Evolutionary conservation across 2,888 invertebrate species (phyloP).

Genomic region (Cerastoderma edule): DNA sequence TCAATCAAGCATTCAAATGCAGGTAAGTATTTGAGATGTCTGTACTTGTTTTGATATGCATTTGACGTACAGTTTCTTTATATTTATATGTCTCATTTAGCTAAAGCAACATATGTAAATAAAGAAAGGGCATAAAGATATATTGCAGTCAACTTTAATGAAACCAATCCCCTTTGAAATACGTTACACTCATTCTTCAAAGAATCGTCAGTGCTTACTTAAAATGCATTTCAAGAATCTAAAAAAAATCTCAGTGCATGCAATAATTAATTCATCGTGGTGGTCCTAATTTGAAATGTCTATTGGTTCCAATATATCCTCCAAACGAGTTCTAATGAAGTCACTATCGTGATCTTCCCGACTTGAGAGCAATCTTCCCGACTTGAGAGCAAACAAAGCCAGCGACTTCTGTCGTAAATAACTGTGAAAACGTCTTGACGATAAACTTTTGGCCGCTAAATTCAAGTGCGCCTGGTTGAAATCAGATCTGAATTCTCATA

Average conservation of each 20-base stretch:
- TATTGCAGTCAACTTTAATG: too few species aligned
- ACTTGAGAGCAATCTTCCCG: constrained; percentile 30
- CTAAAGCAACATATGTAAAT: too few species aligned
- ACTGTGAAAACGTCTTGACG: constrained; percentile 32
- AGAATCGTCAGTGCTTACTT: too few species aligned
- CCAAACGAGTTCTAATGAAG: constrained; percentile 19
- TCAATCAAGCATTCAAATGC: too few species aligned
- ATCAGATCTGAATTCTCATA: background rate
- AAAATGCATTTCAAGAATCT: too few species aligned
- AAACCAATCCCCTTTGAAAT: too few species aligned
- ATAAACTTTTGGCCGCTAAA: constrained; percentile 37
- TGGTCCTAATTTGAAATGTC: constrained; percentile 30
- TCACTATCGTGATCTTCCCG: constrained; percentile 13
- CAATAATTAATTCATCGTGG: constrained; percentile 37
- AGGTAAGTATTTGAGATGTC: too few species aligned
- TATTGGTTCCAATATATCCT: constrained; percentile 37
- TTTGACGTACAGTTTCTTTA: too few species aligned
- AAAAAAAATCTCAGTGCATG: constrained; percentile 2
- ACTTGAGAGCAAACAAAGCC: constrained; percentile 43
- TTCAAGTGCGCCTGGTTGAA: constrained; percentile 11
- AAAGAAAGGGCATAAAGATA: too few species aligned
- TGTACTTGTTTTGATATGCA: too few species aligned
- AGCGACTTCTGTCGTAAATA: constrained; percentile 52
- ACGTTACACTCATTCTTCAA: too few species aligned
- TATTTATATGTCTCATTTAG: too few species aligned